Evolutionary conservation across 2,888 invertebrate species (phyloP).

Genomic region (Nemotelus nigrinus): DNA sequence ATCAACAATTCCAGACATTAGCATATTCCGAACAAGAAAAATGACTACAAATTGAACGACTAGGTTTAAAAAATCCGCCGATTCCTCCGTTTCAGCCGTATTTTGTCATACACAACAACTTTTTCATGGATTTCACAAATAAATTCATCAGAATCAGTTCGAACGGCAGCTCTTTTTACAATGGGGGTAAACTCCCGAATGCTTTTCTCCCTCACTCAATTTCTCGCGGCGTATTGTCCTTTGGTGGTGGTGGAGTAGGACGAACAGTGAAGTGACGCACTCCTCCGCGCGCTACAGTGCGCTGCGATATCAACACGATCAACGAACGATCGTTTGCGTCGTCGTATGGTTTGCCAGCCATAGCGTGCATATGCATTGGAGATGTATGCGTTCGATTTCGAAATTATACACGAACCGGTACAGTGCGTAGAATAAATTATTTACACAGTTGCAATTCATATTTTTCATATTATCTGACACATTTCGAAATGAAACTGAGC

Average conservation of each 20-base stretch:
- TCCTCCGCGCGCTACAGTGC: neutral
- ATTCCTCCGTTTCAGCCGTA: no score
- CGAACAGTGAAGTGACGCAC: neutral
- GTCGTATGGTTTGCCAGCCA: no score
- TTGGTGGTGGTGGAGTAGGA: slow-evolving; percentile 41
- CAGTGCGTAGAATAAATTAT: slow-evolving; percentile 19
- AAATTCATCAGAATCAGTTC: neutral
- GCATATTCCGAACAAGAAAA: no score
- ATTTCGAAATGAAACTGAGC: neutral
- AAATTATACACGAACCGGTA: neutral
- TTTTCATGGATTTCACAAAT: no score
- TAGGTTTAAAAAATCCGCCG: no score
- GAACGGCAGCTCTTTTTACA: neutral
- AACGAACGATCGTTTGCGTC: neutral
- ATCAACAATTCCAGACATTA: no score
- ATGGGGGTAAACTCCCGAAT: slow-evolving; percentile 6
- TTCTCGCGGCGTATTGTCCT: slow-evolving; percentile 27
- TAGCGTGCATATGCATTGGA: no score
- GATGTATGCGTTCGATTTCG: no score
- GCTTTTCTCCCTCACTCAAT: slow-evolving; percentile 30
- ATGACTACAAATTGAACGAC: no score
- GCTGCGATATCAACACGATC: neutral
- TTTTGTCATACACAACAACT: no score
- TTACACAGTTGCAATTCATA: slow-evolving; percentile 5
- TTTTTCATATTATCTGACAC: neutral